Base-by-base conservation (phyloP, 2,888 invertebrate species). In the Archips xylosteana region DNA sequence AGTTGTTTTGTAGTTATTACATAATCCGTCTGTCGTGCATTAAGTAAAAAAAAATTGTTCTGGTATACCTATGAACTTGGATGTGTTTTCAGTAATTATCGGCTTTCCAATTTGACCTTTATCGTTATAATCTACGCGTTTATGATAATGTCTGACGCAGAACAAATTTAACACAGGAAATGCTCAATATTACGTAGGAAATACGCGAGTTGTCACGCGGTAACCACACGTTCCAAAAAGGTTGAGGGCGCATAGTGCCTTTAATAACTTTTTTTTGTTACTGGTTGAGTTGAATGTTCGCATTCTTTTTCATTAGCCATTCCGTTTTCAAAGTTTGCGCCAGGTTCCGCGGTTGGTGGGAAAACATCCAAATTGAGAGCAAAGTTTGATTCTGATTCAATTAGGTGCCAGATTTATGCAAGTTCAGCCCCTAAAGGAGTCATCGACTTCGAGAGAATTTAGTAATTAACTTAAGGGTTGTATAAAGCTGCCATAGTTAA, bases 51-150 rank as follows among this genome's bases (percentile, higher is more conserved):
- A 67, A 15, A 23, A 36, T 54, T 5, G 49, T 45, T 67, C 62
- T 45, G 36, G 39, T 42, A 57, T 51, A 10, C 15, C 15, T 61
- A 45, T 34, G 13, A 54, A 61, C 34, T 54, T 34, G 36, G 65
- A 51, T 67, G 66, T 67, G 51, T 57, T 36, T 62, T 62, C 13
- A 23, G 13, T 57, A 72, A 62, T 45, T 72, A 70, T 36, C 65
- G n/a, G 57, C 73, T 73, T 73, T 73, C 69, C 59, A 64, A 69
- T 69, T 51, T 70, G 23, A 74, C 74, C 69, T 69, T 74, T 68
- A 68, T 59, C 59, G 57, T 49, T 49, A 59, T 65, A 72, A 64
- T 64, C 68, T 51, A 73, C 73, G 73, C 59, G 63, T 63, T 57
- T 51, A 73, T 74, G 69, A 23, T 61, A 74, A 74, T 61, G 59